Evolutionary conservation across 2,113 vertebrate species (phyloP).

Genomic region (Loxodonta africana): DNA sequence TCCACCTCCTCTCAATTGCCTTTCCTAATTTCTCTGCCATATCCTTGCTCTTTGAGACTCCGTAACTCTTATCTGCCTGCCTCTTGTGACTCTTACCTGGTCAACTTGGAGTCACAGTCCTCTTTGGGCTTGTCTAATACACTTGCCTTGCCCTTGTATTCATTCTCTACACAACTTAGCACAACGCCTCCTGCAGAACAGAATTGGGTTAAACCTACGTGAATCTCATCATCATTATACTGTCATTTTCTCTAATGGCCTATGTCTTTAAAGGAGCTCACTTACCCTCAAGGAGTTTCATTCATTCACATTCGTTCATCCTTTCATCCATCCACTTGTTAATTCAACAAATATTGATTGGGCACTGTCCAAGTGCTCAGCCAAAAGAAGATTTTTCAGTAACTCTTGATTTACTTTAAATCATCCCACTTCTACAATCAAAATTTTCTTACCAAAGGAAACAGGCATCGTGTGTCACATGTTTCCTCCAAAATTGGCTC

Average conservation of each 20-base stretch:
- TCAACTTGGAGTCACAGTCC: neutral
- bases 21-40: neutral
- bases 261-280: neutral
- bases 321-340: neutral
- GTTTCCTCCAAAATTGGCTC: neutral
- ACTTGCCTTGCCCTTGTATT: neutral
- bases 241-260: neutral
- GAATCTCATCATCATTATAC: neutral
- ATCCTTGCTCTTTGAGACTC: neutral
- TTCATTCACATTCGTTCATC: neutral
- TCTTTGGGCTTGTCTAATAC: neutral
- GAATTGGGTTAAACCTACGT: neutral
- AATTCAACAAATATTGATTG: too few species aligned
- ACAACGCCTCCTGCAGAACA: neutral
- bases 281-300: neutral
- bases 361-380: neutral
- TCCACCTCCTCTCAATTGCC: neutral
- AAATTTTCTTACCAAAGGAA: neutral
- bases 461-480: neutral
- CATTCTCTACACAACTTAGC: neutral
- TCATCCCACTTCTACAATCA: neutral
- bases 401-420: neutral
- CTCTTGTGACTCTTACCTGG: neutral
- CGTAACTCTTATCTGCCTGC: neutral
- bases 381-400: neutral